phyloP scores from a whole-genome alignment of 1,140 invertebrate genomes.

The Nephotettix cincticeps region DNA sequence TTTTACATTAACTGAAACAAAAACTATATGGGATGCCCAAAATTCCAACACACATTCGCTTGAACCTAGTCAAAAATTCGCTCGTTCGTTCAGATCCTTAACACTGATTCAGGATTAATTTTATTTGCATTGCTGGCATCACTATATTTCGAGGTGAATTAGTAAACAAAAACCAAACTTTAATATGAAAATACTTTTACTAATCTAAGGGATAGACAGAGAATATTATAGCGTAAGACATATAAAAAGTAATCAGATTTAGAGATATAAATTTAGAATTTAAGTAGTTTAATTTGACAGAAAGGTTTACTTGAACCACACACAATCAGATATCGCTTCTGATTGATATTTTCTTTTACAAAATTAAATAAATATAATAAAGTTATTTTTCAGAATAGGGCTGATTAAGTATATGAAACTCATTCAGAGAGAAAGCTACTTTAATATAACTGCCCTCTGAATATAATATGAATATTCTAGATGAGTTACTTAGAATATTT shows the following conservation, averaged over 20 bases:
- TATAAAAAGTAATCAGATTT: too few species aligned
- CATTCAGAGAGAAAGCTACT: too few species aligned
- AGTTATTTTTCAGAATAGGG: too few species aligned
- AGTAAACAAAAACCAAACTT: neutral
- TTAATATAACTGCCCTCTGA: too few species aligned
- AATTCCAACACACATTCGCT: neutral
- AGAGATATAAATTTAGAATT: too few species aligned
- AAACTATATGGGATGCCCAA: neutral
- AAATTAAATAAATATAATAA: too few species aligned
- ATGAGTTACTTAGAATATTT: too few species aligned
- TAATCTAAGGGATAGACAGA: neutral
- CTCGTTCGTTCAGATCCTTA: neutral
- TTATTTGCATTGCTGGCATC: slow-evolving; percentile 12
- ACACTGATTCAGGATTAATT: neutral
- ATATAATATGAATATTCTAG: too few species aligned
- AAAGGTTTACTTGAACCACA: too few species aligned
- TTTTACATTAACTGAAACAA: neutral
- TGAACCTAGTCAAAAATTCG: neutral
- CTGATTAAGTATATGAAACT: too few species aligned
- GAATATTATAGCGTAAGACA: neutral
- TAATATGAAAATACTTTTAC: neutral
- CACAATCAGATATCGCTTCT: neutral
- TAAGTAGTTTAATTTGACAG: too few species aligned
- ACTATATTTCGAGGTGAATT: neutral
- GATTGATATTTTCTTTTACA: neutral